Base-by-base conservation (phyloP, 2,888 invertebrate species). In the Drosophila acutilabella region DNA sequence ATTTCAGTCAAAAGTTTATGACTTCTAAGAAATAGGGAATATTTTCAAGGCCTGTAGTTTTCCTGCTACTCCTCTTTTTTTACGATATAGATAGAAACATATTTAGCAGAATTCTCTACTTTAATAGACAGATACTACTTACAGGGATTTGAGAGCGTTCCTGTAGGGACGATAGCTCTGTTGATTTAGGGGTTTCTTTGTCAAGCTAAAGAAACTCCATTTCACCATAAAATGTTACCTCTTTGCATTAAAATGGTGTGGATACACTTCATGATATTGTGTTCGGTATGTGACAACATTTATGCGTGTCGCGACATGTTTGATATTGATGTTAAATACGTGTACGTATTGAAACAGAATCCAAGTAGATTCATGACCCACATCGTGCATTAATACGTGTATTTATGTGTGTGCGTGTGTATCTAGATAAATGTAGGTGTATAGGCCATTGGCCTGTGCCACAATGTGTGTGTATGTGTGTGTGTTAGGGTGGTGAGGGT, bases 391-490 rank as follows among this genome's bases (percentile, higher is more conserved):
- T 10, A n/a, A 16, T 33, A 48, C n/a, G 44, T 44, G 30, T 30
- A 30, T 30, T 30, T 30, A 13, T 44, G 20, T 20, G 13, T 44
- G 42, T 20, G 20, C 13, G 36, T 36, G 42, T 44, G 13, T 44
- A n/a, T 20, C 20, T 20, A 20, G 20, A 20, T 20, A 20, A 20
- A 20, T 26, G 26, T 47, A 47, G 26, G 20, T 47, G 33, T 36
- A 45, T 50, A 48, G 51, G 51, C 51, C 59, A 59, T 33, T 51
- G 59, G 59, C 59, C 59, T 44, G 42, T 33, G 14, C 7, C 4
- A 33, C 14, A 45, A 38, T 45, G 52, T 44, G 44, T 18, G 60
- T 26, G 7, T 7, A 1, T 26, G 26, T 26, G 26, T 26, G 26
- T 26, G 26, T 6, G 26, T 26, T 2, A 4, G 20, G 26, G 26